phyloP scores from a whole-genome alignment of 2,888 invertebrate species.

The Crossocerus cetratus region DNA sequence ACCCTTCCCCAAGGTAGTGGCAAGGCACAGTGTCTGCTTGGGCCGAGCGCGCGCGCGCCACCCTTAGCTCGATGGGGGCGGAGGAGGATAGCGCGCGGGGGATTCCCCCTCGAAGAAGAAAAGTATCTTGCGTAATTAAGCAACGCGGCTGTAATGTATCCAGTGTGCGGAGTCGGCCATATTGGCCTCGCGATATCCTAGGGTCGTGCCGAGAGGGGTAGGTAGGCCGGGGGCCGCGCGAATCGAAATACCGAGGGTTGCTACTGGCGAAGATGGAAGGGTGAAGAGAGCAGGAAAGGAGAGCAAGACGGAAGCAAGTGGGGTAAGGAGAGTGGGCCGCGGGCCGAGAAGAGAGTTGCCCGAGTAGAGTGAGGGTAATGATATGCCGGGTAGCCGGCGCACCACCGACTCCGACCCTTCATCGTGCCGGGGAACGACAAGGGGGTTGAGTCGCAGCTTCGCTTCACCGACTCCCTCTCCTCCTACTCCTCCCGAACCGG shows the following conservation, averaged over 20 bases:
- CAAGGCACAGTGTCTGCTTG: constrained; percentile 26
- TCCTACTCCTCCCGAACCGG: constrained; percentile 14
- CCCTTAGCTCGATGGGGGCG: constrained; percentile 29
- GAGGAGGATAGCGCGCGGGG: constrained; percentile 45
- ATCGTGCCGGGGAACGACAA: constrained; percentile 32
- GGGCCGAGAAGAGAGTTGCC: constrained; percentile 28
- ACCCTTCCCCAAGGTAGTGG: constrained; percentile 8
- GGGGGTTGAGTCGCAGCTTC: constrained; percentile 38
- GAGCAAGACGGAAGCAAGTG: constrained; percentile 28
- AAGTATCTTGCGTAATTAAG: constrained; percentile 80
- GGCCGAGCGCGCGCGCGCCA: constrained; percentile 24
- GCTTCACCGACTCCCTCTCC: constrained; percentile 49
- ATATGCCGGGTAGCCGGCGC: constrained; percentile 63
- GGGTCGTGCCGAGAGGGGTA: constrained; percentile 32
- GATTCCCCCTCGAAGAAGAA: constrained; percentile 40
- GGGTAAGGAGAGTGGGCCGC: constrained; percentile 75
- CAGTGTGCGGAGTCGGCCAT: constrained; percentile 66
- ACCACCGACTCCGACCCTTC: constrained; percentile 55
- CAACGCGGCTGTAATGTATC: constrained; percentile 69
- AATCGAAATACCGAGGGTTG: constrained; percentile 67
- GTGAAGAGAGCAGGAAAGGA: constrained; percentile 68
- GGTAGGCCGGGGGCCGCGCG: constrained; percentile 56
- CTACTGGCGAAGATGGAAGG: constrained; percentile 67
- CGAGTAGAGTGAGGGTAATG: constrained; percentile 61
- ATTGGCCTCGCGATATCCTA: constrained; percentile 57